phyloP scores from a whole-genome alignment of 1,140 invertebrate genomes.

The Drosophila grimshawi region DNA sequence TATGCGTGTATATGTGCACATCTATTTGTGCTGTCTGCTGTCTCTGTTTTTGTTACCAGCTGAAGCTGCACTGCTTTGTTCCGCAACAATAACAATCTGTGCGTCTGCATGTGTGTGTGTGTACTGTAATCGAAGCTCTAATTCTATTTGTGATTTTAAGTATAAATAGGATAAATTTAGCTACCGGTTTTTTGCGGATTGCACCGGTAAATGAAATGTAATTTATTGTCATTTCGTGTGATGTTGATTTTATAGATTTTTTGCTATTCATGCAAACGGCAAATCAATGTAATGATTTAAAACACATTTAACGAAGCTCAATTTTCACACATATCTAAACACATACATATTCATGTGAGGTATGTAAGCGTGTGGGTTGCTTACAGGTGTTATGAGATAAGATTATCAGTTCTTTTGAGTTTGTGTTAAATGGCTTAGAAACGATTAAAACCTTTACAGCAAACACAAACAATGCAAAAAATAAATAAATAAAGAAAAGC shows the following conservation, averaged over 20 bases:
- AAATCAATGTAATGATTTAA: constrained; percentile 1
- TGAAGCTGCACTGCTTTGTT: constrained; percentile 20
- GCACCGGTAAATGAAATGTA: constrained; percentile 9
- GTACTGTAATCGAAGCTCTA: constrained; percentile 23
- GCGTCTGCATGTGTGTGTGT: background rate
- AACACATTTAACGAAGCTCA: background rate
- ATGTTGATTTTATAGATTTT: background rate
- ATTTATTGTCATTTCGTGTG: constrained; percentile 9
- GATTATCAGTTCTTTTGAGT: too few relatives aligned
- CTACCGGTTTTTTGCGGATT: constrained; percentile 33
- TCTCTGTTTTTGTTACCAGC: background rate
- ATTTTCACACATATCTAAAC: background rate
- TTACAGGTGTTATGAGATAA: background rate
- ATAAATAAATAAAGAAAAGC: too few relatives aligned
- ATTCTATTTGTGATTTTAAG: constrained; percentile 35
- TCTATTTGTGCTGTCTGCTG: background rate
- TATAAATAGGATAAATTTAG: constrained; percentile 27
- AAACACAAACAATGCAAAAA: too few relatives aligned
- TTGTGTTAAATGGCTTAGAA: too few relatives aligned
- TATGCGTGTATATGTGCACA: background rate
- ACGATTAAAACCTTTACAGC: too few relatives aligned
- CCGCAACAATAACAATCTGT: constrained; percentile 23
- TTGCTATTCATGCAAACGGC: background rate
- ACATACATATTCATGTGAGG: background rate
- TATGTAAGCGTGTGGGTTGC: background rate